These are phyloP conservation scores for Peromyscus attwateri DNA, from an alignment of 2,797 vertebrate genomes.

Conservation along the genomic window DNA sequence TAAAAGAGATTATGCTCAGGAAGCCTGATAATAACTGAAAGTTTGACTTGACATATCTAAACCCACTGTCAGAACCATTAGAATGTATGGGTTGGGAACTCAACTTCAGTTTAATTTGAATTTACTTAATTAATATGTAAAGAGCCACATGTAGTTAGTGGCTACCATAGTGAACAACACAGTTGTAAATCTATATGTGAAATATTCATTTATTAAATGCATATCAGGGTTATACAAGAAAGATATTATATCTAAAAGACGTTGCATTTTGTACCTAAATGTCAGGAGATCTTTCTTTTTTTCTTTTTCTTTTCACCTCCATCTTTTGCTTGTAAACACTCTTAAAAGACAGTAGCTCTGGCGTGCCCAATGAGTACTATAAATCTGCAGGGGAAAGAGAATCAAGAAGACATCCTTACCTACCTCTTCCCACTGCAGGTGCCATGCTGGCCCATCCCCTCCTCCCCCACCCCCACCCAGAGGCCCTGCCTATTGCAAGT, in stretches of 20 bases:
- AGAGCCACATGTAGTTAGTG: background rate
- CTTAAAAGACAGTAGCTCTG: conserved; percentile 23
- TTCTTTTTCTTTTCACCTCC: background rate
- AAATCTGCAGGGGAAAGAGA: conserved; percentile 41
- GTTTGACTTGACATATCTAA: background rate
- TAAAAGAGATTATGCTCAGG: background rate
- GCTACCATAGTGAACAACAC: background rate
- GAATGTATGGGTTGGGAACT: background rate
- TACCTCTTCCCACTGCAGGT: background rate
- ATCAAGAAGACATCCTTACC: background rate
- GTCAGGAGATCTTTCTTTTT: conserved; percentile 40
- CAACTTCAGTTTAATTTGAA: conserved; percentile 9
- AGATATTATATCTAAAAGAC: background rate
- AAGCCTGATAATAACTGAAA: background rate
- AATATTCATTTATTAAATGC: background rate
- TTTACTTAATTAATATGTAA: conserved; percentile 22
- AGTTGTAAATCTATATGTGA: background rate
- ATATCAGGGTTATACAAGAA: background rate
- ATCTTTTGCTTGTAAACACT: conserved; percentile 64
- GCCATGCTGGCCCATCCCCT: background rate
- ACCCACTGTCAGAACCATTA: background rate
- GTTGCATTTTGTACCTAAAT: conserved; percentile 21
- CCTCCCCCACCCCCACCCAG: conserved; percentile 7
- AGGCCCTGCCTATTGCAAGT: background rate
- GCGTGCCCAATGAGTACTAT: background rate